phyloP scores from a whole-genome alignment of 2,113 vertebrate genomes.

The Hippocampus barbouri region DNA sequence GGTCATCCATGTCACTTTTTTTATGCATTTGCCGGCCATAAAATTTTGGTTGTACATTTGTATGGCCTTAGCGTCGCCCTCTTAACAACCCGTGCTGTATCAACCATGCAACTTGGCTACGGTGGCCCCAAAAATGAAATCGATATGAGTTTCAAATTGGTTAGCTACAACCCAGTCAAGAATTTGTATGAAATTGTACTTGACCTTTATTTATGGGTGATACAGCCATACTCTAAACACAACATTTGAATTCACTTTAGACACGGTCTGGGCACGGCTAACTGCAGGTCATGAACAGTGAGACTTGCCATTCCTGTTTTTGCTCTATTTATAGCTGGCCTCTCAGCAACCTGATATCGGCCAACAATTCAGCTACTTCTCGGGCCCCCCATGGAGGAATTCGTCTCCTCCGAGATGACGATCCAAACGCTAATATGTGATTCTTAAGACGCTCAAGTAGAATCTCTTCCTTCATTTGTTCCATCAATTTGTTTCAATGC shows the following conservation, averaged over 20 bases:
- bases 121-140: slow-evolving; percentile 10
- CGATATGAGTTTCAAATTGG: slow-evolving; percentile 25
- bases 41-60: too few relatives aligned
- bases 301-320: slow-evolving; percentile 31
- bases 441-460: background rate
- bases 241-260: slow-evolving; percentile 58
- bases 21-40: too few relatives aligned
- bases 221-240: slow-evolving; percentile 40
- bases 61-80: too few relatives aligned
- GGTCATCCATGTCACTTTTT: too few relatives aligned
- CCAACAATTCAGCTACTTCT: slow-evolving; percentile 1
- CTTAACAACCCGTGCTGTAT: too few relatives aligned
- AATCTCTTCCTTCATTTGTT: slow-evolving; percentile 3
- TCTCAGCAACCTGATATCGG: background rate
- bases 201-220: slow-evolving; percentile 26
- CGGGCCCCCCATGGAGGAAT: background rate
- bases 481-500: background rate
- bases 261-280: slow-evolving; percentile 49
- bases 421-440: background rate
- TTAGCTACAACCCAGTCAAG: slow-evolving; percentile 38
- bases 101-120: background rate
- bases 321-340: slow-evolving; percentile 22
- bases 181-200: slow-evolving; percentile 57
- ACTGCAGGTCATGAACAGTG: slow-evolving; percentile 48
- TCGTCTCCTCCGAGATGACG: background rate